Base-by-base conservation (phyloP, 2,113 vertebrate genomes). In the Chelonoidis abingdonii region DNA sequence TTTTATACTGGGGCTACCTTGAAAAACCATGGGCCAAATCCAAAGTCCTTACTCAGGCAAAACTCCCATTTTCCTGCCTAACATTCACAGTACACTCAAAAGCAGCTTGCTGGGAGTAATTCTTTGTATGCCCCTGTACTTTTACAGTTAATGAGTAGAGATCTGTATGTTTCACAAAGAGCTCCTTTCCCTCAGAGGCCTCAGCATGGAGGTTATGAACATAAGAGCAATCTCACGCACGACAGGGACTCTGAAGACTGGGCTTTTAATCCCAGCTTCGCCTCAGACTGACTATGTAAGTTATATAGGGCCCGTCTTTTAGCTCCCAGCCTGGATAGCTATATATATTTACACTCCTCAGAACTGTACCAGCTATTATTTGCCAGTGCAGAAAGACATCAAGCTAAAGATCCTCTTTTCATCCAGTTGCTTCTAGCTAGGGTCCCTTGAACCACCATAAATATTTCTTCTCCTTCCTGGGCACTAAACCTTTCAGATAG, bases 241-340 rank as follows among this genome's bases (percentile, higher is more conserved):
- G 17, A 27, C 31, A 50, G 21, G 0, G 0, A 9, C 0, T 24
- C 3, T 27, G 57, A 56, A 75, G 85, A 21, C 14, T 31, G 5
- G 53, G 54, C 12, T 89, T 85, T 44, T 2, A 65, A 6, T 57
- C 62, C 10, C 31, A 21, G 6, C 44, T 22, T 0, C 44, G 29
- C 52, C n/a, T 79, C 49, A 10, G 29, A 11, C 17, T 5, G 38
- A 62, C 6, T 65, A 13, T 62, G 59, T 31, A 35, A 85, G 80
- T 19, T 92, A 69, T n/a, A 44, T 47, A 57, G 21, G 19, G 3
- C 29, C 62, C 53, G 49, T 65, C 25, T 95, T 88, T 86, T 27
- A 80, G 22, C 19, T 35, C 87, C 25, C 38, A 75, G 86, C 4
- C 9, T 7, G 44, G 17, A 4, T 4, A 44, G 19, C 0, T 2